Base-by-base conservation (phyloP, 1,140 invertebrate genomes). In the Nasonia longicornis region DNA sequence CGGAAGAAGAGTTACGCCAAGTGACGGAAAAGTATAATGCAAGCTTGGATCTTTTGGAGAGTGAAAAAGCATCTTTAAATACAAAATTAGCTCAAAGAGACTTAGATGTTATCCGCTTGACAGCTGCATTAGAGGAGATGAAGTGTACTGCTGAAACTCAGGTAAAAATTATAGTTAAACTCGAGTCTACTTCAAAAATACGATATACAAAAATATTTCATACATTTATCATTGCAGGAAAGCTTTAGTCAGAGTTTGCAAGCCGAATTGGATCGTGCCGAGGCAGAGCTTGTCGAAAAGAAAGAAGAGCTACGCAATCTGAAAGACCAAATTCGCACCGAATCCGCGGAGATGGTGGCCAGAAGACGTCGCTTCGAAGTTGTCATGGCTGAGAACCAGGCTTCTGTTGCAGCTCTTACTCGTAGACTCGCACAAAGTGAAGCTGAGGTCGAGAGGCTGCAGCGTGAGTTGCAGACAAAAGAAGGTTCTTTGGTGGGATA, bases 201-300 rank as follows among this genome's bases (percentile, higher is more conserved):
- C 20, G 14, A 58, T 20, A 20, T 4, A 58, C 20, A 3, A 58
- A n/a, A 58, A 58, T 58, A 20, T 20, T 58, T 58, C 7, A 63
- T 66, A 35, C 12, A 31, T 31, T 80, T n/a, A 16, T 74, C 11
- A 76, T 79, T 79, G 75, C 73, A 90, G 89, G 89, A 89, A 75
- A 90, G 89, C 80, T 91, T 90, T 58, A 88, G 89, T 81, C 89
- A 90, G 80, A 91, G 90, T 84, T 85, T 91, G 11, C 90, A 91
- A 84, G 78, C 85, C 38, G 90, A 90, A 83, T 85, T 91, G 12
- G 90, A 91, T 84, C 85, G 86, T 8, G 88, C 88, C 0, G 89
- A 91, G 81, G 86, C 87, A 0, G 89, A 89, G 69, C 83, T 91
- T 7, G 86, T 86, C 12, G 89, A 88, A 22, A 89, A 88, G 35